Evolutionary conservation across 2,797 vertebrate species (phyloP).

Genomic region (Catostomus latipinnis): DNA sequence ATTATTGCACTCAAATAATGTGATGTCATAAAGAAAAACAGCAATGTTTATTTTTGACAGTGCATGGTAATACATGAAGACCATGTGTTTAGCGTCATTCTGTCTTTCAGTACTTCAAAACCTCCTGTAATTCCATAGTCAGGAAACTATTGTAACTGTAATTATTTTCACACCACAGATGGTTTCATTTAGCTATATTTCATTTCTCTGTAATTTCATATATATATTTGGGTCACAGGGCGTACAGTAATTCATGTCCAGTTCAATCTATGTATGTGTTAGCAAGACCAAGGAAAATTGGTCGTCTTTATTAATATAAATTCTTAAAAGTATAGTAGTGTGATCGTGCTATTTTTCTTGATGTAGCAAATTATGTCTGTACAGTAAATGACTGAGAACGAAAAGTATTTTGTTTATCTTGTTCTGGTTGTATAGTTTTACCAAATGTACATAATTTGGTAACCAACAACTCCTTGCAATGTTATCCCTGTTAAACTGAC

Average conservation of each 20-base stretch:
- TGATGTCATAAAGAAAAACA: neutral
- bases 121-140: neutral
- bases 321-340: neutral
- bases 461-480: too few relatives aligned
- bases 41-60: conserved; percentile 11
- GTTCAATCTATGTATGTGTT: conserved; percentile 7
- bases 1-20: neutral
- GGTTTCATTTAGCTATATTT: conserved; percentile 40
- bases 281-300: conserved; percentile 2
- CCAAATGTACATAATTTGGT: too few relatives aligned
- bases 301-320: neutral
- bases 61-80: neutral
- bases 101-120: neutral
- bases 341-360: neutral
- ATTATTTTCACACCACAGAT: conserved; percentile 39
- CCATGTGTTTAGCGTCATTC: neutral
- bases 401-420: too few relatives aligned
- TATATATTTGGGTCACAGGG: neutral
- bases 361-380: neutral
- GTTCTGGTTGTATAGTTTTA: too few relatives aligned
- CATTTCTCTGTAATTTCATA: conserved; percentile 15
- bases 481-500: neutral
- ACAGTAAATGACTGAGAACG: too few relatives aligned
- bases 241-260: conserved; percentile 12
- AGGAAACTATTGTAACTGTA: neutral